Percentiles rank a stretch among this genome's conserved stretches.
Conservation (phyloP, 2,797 vertebrate genomes). For the Mionectes olivaceus region DNA sequence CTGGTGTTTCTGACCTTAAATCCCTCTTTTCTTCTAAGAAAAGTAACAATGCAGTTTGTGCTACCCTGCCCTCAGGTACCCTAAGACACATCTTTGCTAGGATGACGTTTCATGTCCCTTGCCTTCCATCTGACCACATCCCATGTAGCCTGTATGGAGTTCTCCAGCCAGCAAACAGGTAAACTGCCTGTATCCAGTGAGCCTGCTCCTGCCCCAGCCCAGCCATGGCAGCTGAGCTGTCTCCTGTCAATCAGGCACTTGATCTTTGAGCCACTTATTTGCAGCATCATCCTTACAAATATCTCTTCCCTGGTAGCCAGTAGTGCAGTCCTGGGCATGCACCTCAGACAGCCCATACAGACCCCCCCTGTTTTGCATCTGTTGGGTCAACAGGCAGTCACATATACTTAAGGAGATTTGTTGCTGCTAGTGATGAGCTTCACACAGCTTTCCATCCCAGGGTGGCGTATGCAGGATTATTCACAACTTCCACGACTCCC, state of each 20-base stretch:
- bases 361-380: background rate
- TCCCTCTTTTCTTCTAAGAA: background rate
- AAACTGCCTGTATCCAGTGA: background rate
- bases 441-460: background rate
- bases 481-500: background rate
- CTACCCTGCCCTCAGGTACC: background rate
- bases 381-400: background rate
- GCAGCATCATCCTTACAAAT: background rate
- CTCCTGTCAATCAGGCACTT: background rate
- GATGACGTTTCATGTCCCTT: background rate
- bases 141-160: background rate
- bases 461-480: background rate
- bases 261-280: background rate
- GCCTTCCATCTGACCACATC: background rate
- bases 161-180: background rate
- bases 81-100: background rate
- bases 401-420: background rate
- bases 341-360: background rate
- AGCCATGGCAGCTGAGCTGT: background rate
- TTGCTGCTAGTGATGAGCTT: background rate
- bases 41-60: background rate
- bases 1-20: background rate
- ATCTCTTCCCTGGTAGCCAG: background rate
- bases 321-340: fast-evolving
- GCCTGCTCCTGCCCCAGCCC: background rate